Evolutionary conservation across 2,888 invertebrate species (phyloP).

Genomic region (Fabriciana adippe): DNA sequence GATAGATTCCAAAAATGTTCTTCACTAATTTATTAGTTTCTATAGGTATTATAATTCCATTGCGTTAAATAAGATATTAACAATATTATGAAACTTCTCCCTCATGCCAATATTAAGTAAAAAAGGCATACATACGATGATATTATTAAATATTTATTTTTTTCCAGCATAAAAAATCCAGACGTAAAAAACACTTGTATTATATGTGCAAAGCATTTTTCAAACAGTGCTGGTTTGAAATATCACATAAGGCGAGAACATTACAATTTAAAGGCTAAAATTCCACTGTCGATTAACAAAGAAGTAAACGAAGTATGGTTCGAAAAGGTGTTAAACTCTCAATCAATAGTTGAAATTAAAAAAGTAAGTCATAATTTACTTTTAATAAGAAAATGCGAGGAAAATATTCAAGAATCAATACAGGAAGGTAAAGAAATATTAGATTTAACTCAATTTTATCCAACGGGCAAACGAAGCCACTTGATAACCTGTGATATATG

Average conservation of each 20-base stretch:
- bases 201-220: conserved; percentile 49
- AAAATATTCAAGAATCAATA: conserved; percentile 44
- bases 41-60: too few relatives aligned
- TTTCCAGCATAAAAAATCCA: conserved; percentile 20
- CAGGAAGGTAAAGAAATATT: conserved; percentile 41
- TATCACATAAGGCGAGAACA: conserved; percentile 57
- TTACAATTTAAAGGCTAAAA: conserved; percentile 51
- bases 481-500: conserved; percentile 31
- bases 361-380: conserved; percentile 52
- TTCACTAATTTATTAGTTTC: too few relatives aligned
- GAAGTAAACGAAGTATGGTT: conserved; percentile 62
- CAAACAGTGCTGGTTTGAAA: conserved; percentile 40
- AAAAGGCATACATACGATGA: too few relatives aligned
- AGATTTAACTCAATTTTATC: conserved; percentile 49
- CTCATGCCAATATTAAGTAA: too few relatives aligned
- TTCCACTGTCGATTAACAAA: conserved; percentile 47
- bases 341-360: conserved; percentile 55
- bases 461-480: conserved; percentile 25
- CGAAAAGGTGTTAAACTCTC: conserved; percentile 56
- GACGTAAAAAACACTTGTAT: conserved; percentile 42
- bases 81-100: too few relatives aligned
- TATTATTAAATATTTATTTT: neutral
- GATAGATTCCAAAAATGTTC: too few relatives aligned
- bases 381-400: conserved; percentile 49
- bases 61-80: too few relatives aligned